Evolutionary conservation across 2,797 vertebrate species (phyloP).

Genomic region (Fundulus diaphanus): DNA sequence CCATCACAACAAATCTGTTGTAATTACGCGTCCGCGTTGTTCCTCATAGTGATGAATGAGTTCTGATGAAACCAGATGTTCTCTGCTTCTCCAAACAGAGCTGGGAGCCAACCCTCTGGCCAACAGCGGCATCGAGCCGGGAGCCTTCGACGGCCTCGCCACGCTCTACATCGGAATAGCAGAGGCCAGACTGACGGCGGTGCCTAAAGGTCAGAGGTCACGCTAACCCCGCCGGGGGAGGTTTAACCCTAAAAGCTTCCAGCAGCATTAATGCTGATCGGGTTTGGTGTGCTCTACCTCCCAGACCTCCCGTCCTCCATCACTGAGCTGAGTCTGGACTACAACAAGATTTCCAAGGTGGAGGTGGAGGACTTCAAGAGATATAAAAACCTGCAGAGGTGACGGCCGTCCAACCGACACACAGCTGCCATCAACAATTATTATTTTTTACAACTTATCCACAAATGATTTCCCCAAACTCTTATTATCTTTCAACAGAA

Average conservation of each 20-base stretch:
- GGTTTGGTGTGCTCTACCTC: conserved; percentile 23
- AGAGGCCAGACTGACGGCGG: conserved; percentile 90
- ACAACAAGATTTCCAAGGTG: conserved; percentile 92
- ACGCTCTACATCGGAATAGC: conserved; percentile 92
- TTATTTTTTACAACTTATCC: too few relatives aligned
- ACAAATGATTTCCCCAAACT: too few relatives aligned
- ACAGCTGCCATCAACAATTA: too few relatives aligned
- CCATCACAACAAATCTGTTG: not conserved
- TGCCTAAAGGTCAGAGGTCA: conserved; percentile 90
- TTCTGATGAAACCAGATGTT: conserved; percentile 20
- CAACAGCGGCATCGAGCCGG: conserved; percentile 90
- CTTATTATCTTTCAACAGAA: too few relatives aligned
- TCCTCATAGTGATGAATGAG: conserved; percentile 2
- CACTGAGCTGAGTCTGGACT: conserved; percentile 92
- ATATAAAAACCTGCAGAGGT: conserved; percentile 95
- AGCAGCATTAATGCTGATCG: not conserved
- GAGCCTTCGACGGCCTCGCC: conserved; percentile 91
- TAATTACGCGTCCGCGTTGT: conserved; percentile 6
- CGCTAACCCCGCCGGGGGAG: too few relatives aligned
- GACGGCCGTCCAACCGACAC: conserved; percentile 20
- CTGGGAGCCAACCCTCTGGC: conserved; percentile 95
- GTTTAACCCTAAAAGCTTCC: not conserved
- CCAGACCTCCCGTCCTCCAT: conserved; percentile 87
- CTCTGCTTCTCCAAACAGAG: conserved; percentile 80
- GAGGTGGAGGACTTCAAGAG: conserved; percentile 94